A percentile compares a stretch with the other conserved stretches of the same genome.
These are phyloP conservation scores for Callipepla squamata DNA, from an alignment of 2,113 vertebrate species.

Conservation along the genomic window DNA sequence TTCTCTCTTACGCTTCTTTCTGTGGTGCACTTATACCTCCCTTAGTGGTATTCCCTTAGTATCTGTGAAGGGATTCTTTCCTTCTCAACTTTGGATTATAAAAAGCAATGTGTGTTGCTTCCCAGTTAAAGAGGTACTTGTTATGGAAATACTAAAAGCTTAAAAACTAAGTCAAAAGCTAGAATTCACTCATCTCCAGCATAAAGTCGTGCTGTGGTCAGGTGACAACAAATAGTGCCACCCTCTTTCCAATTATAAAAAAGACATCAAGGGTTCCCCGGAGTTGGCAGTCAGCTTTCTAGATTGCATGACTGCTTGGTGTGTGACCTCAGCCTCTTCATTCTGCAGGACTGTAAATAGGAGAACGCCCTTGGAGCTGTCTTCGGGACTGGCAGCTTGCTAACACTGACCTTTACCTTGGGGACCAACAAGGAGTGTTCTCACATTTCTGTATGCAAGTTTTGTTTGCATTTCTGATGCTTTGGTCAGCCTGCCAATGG, in stretches of 20 bases:
- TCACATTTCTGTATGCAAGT: neutral
- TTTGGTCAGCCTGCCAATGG: neutral
- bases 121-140: neutral
- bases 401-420: neutral
- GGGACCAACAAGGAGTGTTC: neutral
- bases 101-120: neutral
- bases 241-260: neutral
- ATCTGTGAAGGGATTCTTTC: neutral
- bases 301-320: neutral
- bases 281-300: neutral
- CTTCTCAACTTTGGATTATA: neutral
- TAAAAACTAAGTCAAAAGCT: neutral
- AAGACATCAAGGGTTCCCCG: neutral
- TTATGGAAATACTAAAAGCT: neutral
- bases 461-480: neutral
- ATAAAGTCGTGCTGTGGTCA: neutral
- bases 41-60: neutral
- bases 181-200: neutral
- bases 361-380: constrained; percentile 27
- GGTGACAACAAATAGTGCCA: neutral
- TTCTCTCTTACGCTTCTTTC: neutral
- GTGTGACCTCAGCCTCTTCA: neutral
- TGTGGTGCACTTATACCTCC: neutral
- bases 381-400: neutral
- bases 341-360: neutral